A percentile compares a stretch with the other conserved stretches of the same genome.
phyloP scores from a whole-genome alignment of 2,888 invertebrate genomes.

The Acronicta psi region DNA sequence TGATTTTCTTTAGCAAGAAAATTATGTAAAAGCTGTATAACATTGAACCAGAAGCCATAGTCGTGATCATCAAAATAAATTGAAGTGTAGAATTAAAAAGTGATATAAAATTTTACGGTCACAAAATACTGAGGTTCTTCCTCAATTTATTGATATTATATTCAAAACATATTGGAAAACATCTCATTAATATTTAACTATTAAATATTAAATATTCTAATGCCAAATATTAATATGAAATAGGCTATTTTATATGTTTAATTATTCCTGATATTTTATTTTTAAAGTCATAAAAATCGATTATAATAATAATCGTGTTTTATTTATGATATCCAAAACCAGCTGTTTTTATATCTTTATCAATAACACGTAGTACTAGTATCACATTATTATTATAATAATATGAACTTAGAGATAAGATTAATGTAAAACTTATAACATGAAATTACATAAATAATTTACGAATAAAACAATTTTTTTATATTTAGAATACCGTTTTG shows the following conservation, averaged over 20 bases:
- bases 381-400: neutral
- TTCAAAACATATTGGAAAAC: slow-evolving; percentile 29
- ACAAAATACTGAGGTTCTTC: slow-evolving; percentile 14
- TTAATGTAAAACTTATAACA: neutral
- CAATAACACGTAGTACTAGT: slow-evolving; percentile 32
- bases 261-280: slow-evolving; percentile 40
- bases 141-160: slow-evolving; percentile 34
- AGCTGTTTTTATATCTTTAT: slow-evolving; percentile 43
- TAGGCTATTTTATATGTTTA: slow-evolving; percentile 13
- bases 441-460: neutral
- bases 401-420: no score
- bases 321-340: slow-evolving; percentile 47
- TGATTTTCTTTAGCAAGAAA: no score
- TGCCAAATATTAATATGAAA: no score
- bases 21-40: no score
- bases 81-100: slow-evolving; percentile 17
- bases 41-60: slow-evolving; percentile 17
- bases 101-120: slow-evolving; percentile 24
- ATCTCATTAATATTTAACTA: slow-evolving; percentile 33
- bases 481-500: slow-evolving; percentile 28
- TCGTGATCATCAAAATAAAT: slow-evolving; percentile 3
- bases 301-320: slow-evolving; percentile 29
- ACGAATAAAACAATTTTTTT: slow-evolving; percentile 17
- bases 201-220: slow-evolving; percentile 24
- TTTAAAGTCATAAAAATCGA: slow-evolving; percentile 52